Evolutionary conservation across 2,888 invertebrate genomes (phyloP).

Genomic region (Xanthorhoe spadicearia): DNA sequence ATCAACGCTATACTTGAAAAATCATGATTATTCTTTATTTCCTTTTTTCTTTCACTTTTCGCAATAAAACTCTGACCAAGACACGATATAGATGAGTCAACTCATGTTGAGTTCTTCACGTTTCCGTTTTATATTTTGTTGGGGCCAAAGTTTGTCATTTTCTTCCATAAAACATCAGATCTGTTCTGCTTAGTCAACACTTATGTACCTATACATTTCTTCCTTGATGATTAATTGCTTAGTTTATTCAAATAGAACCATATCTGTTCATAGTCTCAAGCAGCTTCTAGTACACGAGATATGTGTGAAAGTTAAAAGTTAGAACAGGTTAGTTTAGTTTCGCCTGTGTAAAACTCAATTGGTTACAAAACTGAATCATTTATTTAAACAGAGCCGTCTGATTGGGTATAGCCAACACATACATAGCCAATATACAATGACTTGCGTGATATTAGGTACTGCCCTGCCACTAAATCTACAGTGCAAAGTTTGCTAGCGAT

Average conservation of each 20-base stretch:
- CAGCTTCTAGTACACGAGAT: conserved; percentile 19
- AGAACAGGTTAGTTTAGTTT: conserved; percentile 5
- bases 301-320: conserved; percentile 28
- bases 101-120: no score
- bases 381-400: conserved; percentile 1
- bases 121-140: no score
- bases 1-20: background rate
- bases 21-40: background rate
- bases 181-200: background rate
- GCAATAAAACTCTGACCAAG: no score
- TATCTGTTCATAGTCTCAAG: conserved; percentile 21
- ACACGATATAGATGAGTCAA: no score
- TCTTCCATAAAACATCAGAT: background rate
- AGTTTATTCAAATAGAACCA: conserved; percentile 18
- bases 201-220: background rate
- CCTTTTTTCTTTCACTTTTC: no score
- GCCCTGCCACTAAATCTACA: background rate
- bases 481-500: conserved; percentile 7
- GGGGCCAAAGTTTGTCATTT: background rate
- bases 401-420: background rate
- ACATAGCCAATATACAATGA: background rate
- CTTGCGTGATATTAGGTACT: background rate
- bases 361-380: conserved; percentile 27
- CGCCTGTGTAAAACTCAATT: conserved; percentile 18
- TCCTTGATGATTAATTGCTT: background rate